Percentiles rank a stretch among this genome's conserved stretches.
Evolutionary conservation across 2,113 vertebrate species (phyloP).

Genomic region (Haliaeetus leucogaster): DNA sequence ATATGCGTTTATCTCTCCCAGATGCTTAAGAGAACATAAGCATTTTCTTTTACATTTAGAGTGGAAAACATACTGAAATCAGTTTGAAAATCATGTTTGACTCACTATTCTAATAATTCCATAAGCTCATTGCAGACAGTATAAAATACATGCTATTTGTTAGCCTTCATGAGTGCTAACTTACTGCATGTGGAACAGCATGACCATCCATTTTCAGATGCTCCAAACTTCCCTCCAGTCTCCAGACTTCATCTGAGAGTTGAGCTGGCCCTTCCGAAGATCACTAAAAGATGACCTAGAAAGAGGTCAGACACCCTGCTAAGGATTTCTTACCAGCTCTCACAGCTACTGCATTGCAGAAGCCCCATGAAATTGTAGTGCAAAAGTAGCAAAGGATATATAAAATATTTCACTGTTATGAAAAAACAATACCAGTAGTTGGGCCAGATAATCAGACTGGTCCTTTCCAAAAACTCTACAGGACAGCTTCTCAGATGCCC

Average conservation of each 20-base stretch:
- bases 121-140: not conserved
- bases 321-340: not conserved
- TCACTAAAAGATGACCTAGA: accelerated
- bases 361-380: not conserved
- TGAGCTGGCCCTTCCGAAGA: not conserved
- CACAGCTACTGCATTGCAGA: not conserved
- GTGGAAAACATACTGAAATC: not conserved
- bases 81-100: not conserved
- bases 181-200: not conserved
- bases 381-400: not conserved
- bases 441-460: not conserved
- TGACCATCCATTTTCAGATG: not conserved
- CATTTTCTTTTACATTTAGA: not conserved
- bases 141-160: not conserved
- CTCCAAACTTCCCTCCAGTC: not conserved
- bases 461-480: not conserved
- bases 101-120: not conserved
- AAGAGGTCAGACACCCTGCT: not conserved
- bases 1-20: not conserved
- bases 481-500: not conserved
- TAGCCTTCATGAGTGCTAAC: not conserved
- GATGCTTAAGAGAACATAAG: not conserved
- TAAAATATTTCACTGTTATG: not conserved
- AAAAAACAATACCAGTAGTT: not conserved
- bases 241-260: not conserved